Percentiles rank a stretch among this genome's conserved stretches.
phyloP scores from a whole-genome alignment of 2,797 vertebrate species.

The Syndactyla subalaris region DNA sequence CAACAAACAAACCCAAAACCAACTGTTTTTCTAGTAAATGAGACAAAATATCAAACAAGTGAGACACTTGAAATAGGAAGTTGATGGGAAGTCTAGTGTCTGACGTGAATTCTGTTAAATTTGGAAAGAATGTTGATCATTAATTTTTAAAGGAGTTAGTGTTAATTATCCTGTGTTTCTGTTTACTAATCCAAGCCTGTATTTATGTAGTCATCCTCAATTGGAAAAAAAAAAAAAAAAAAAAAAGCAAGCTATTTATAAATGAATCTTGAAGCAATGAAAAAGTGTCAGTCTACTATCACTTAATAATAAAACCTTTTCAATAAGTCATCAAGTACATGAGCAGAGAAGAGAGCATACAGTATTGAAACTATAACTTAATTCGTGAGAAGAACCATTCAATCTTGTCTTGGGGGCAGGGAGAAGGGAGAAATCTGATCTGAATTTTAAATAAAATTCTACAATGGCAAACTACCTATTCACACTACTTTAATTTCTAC shows the following conservation, averaged over 20 bases:
- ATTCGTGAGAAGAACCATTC: neutral
- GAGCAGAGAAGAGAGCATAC: neutral
- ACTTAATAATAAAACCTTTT: neutral
- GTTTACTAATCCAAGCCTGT: neutral
- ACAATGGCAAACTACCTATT: neutral
- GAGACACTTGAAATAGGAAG: neutral
- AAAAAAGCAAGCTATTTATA: neutral
- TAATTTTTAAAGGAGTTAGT: neutral
- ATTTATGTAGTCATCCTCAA: neutral
- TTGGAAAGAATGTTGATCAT: neutral
- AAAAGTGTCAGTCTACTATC: neutral
- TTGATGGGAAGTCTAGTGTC: neutral
- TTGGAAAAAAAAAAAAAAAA: neutral
- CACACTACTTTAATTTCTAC: neutral
- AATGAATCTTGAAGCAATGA: neutral
- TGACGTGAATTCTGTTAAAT: neutral
- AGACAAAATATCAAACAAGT: neutral
- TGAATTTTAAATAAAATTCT: constrained; percentile 24
- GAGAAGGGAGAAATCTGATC: constrained; percentile 3
- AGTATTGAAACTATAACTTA: neutral
- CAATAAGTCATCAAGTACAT: neutral
- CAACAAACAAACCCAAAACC: no score
- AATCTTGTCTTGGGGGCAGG: neutral
- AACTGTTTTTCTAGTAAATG: neutral
- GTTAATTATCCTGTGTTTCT: neutral